Evolutionary conservation across 2,113 vertebrate species (phyloP).

Genomic region (Odontesthes bonariensis): DNA sequence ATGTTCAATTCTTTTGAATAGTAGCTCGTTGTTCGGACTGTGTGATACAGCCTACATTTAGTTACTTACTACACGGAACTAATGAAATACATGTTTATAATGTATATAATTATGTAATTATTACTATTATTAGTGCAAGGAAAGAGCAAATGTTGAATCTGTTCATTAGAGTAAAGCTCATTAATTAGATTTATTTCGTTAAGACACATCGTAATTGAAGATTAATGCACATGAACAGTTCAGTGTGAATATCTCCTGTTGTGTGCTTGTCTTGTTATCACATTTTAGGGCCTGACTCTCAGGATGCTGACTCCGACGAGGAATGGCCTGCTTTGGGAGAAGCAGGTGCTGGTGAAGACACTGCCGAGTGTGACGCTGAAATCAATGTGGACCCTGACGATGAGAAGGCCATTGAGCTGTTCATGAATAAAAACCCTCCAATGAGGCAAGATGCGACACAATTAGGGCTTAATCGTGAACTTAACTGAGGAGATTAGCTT

Average conservation of each 20-base stretch:
- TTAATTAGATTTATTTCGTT: neutral
- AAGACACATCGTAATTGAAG: neutral
- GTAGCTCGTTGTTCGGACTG: too few relatives aligned
- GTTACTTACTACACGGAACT: too few relatives aligned
- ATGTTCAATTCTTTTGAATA: too few relatives aligned
- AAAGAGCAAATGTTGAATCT: too few relatives aligned
- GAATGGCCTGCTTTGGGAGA: slow-evolving; percentile 91
- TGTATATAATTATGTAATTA: too few relatives aligned
- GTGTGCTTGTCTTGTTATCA: neutral
- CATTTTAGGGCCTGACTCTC: slow-evolving; percentile 66
- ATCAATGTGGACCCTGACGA: slow-evolving; percentile 88
- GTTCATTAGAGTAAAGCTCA: too few relatives aligned
- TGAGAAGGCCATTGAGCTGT: slow-evolving; percentile 93
- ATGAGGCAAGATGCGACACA: slow-evolving; percentile 81
- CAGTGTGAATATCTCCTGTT: neutral
- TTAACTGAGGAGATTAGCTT: neutral
- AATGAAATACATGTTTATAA: too few relatives aligned
- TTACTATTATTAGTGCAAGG: too few relatives aligned
- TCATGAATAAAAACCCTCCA: slow-evolving; percentile 96
- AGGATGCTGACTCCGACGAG: slow-evolving; percentile 89
- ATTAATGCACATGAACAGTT: neutral
- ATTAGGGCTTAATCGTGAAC: neutral
- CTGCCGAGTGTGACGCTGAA: slow-evolving; percentile 73
- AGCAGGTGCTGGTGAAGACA: slow-evolving; percentile 73
- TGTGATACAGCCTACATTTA: too few relatives aligned